Evolutionary conservation across 2,113 vertebrate species (phyloP).

Genomic region (Piaya cayana): DNA sequence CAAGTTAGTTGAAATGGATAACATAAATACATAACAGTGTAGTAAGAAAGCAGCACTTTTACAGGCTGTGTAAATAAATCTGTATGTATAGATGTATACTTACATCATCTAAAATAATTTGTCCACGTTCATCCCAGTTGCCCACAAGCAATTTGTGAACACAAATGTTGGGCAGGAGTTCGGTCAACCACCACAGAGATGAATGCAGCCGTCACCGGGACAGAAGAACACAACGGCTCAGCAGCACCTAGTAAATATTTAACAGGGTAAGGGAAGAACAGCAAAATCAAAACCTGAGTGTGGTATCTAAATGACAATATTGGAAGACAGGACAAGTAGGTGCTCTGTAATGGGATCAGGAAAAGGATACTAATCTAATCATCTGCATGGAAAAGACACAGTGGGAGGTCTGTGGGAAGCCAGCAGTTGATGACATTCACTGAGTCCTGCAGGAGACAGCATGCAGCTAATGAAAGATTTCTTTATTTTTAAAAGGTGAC

Average conservation of each 20-base stretch:
- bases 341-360: not conserved
- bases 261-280: not conserved
- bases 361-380: not conserved
- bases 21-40: not conserved
- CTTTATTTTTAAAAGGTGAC: not conserved
- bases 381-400: not conserved
- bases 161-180: not conserved
- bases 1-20: not conserved
- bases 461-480: not conserved
- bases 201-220: not conserved
- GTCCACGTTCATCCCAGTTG: not conserved
- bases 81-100: not conserved
- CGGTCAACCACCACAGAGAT: not conserved
- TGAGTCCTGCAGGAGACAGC: not conserved
- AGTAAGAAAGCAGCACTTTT: not conserved
- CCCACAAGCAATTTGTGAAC: not conserved
- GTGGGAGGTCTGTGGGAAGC: not conserved
- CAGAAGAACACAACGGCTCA: not conserved
- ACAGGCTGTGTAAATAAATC: not conserved
- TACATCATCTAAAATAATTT: not conserved
- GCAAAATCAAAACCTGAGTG: fast-evolving
- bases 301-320: not conserved
- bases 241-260: not conserved
- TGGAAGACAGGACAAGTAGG: not conserved
- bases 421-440: not conserved